Conservation (phyloP, 2,797 vertebrate species). For the Pampus argenteus region DNA sequence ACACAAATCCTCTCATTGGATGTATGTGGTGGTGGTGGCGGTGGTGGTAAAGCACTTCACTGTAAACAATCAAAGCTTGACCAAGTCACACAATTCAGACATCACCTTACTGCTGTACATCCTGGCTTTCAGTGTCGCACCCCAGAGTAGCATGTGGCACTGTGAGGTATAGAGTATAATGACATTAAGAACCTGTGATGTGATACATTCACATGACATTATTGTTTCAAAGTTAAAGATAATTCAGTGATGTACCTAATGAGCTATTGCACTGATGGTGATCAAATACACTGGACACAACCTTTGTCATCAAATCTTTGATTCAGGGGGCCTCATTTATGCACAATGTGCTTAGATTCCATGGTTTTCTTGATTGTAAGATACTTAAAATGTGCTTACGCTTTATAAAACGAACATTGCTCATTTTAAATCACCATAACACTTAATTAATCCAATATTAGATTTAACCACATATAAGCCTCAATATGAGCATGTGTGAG, state of each 20-base stretch:
- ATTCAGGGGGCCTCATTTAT: slow-evolving; percentile 34
- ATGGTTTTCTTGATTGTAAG: slow-evolving; percentile 55
- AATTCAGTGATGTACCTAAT: slow-evolving; percentile 49
- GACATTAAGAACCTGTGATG: slow-evolving; percentile 55
- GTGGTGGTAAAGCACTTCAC: slow-evolving; percentile 68
- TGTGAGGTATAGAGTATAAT: slow-evolving; percentile 70
- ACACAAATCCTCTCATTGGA: slow-evolving; percentile 68
- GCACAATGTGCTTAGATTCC: slow-evolving; percentile 55
- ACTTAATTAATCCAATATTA: slow-evolving; percentile 11
- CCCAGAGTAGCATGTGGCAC: slow-evolving; percentile 55
- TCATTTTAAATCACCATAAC: slow-evolving; percentile 35
- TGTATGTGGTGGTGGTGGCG: slow-evolving; percentile 34
- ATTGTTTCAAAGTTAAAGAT: slow-evolving; percentile 44
- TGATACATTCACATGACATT: slow-evolving; percentile 52
- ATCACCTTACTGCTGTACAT: slow-evolving; percentile 49
- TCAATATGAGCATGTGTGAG: slow-evolving; percentile 12
- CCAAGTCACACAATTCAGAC: slow-evolving; percentile 41
- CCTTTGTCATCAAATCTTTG: slow-evolving; percentile 21
- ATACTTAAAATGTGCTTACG: slow-evolving; percentile 50
- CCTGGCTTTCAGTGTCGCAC: slow-evolving; percentile 38
- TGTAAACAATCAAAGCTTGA: slow-evolving; percentile 66
- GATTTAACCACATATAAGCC: slow-evolving; percentile 14
- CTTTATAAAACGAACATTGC: slow-evolving; percentile 41
- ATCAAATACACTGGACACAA: slow-evolving; percentile 47
- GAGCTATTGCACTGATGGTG: slow-evolving; percentile 68